phyloP scores from a whole-genome alignment of 2,113 vertebrate species.

The Motacilla alba region DNA sequence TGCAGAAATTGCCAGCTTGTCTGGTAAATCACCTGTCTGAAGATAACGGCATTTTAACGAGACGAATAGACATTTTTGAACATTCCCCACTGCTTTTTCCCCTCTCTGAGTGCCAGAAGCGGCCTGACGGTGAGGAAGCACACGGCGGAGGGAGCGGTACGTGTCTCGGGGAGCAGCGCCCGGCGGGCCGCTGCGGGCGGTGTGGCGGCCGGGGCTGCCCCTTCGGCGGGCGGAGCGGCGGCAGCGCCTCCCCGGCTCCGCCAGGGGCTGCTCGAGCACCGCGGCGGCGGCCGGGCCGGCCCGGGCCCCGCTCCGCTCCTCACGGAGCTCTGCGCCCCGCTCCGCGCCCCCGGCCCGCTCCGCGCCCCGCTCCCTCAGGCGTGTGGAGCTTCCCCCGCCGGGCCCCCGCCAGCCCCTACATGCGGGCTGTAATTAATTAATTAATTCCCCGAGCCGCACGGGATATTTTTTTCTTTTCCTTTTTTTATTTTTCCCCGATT shows the following conservation, averaged over 20 bases:
- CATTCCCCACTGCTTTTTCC: background rate
- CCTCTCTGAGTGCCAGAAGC: background rate
- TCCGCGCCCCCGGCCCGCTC: too few relatives aligned
- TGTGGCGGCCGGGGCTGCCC: background rate
- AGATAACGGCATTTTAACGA: background rate
- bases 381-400: too few relatives aligned
- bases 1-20: background rate
- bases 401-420: background rate
- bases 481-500: background rate
- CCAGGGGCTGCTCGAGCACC: conserved; percentile 79
- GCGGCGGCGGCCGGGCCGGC: background rate
- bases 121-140: background rate
- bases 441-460: conserved; percentile 53
- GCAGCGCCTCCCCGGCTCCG: conserved; percentile 23
- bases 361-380: too few relatives aligned
- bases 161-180: background rate
- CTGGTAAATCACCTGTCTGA: background rate
- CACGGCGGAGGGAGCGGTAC: background rate
- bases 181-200: background rate
- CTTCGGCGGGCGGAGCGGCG: background rate
- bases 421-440: conserved; percentile 59
- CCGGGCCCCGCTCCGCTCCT: background rate
- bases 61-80: background rate
- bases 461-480: background rate
- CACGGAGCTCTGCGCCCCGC: too few relatives aligned